phyloP scores from a whole-genome alignment of 2,113 vertebrate species.

The Okapia johnstoni region DNA sequence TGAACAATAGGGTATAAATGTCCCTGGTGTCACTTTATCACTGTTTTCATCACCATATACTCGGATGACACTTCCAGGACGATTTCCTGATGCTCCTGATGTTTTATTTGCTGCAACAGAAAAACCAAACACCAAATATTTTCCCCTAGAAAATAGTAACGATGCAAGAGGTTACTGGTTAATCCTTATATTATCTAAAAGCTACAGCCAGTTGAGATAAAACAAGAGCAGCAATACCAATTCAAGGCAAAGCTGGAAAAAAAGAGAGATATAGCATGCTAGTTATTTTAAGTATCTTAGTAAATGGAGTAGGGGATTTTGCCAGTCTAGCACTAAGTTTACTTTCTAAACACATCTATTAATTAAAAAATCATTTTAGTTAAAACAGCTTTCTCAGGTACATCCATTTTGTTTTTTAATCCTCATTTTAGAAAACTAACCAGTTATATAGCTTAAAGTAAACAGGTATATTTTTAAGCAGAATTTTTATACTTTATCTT shows the following conservation, averaged over 20 bases:
- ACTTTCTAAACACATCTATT: slow-evolving; percentile 44
- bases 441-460: not conserved
- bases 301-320: slow-evolving; percentile 85
- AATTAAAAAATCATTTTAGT: slow-evolving; percentile 28
- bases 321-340: slow-evolving; percentile 82
- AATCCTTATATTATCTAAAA: slow-evolving; percentile 83
- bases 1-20: slow-evolving; percentile 95
- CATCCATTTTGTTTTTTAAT: slow-evolving; percentile 3
- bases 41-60: slow-evolving; percentile 96
- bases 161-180: slow-evolving; percentile 69
- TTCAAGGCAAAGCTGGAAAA: slow-evolving; percentile 84
- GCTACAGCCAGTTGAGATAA: slow-evolving; percentile 84
- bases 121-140: slow-evolving; percentile 67
- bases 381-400: not conserved
- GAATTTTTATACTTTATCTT: not conserved
- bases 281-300: slow-evolving; percentile 80
- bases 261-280: slow-evolving; percentile 80
- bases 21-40: slow-evolving; percentile 95
- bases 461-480: not conserved
- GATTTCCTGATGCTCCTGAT: slow-evolving; percentile 83
- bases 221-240: slow-evolving; percentile 81
- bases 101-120: slow-evolving; percentile 85
- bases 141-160: slow-evolving; percentile 59
- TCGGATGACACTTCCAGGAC: slow-evolving; percentile 89
- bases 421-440: not conserved